Conservation (phyloP, 1,140 invertebrate genomes). For the Papilio helenus region DNA sequence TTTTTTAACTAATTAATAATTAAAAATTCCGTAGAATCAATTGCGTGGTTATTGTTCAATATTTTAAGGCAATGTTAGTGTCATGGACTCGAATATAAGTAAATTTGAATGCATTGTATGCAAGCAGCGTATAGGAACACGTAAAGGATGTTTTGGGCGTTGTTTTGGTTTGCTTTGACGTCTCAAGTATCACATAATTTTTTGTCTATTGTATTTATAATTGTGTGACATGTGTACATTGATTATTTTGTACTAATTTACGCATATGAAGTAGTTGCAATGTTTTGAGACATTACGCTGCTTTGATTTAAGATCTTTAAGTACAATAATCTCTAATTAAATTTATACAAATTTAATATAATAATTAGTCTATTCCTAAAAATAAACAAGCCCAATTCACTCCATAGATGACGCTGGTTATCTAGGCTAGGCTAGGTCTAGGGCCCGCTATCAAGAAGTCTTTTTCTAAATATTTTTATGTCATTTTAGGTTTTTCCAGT, state of each 20-base stretch:
- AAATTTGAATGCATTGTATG: conserved; percentile 38
- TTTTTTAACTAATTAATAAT: neutral
- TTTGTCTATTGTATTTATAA: conserved; percentile 28
- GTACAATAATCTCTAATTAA: no score
- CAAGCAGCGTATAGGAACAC: conserved; percentile 31
- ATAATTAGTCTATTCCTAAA: no score
- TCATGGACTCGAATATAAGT: conserved; percentile 4
- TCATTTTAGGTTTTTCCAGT: no score
- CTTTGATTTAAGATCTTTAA: no score
- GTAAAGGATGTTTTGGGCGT: conserved; percentile 33
- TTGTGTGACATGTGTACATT: conserved; percentile 2
- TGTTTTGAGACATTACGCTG: neutral
- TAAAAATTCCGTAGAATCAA: neutral
- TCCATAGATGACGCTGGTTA: no score
- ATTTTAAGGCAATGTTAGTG: neutral
- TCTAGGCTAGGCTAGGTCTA: no score
- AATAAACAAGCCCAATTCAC: no score
- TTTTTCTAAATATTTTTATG: no score
- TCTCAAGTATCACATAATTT: conserved; percentile 17
- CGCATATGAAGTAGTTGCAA: neutral
- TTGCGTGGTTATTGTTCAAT: neutral
- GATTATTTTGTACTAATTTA: neutral
- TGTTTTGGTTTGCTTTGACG: conserved; percentile 15
- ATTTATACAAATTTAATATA: no score
- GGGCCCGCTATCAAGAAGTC: no score